Conservation (phyloP, 2,797 vertebrate genomes). For the Myiotriccus ornatus region DNA sequence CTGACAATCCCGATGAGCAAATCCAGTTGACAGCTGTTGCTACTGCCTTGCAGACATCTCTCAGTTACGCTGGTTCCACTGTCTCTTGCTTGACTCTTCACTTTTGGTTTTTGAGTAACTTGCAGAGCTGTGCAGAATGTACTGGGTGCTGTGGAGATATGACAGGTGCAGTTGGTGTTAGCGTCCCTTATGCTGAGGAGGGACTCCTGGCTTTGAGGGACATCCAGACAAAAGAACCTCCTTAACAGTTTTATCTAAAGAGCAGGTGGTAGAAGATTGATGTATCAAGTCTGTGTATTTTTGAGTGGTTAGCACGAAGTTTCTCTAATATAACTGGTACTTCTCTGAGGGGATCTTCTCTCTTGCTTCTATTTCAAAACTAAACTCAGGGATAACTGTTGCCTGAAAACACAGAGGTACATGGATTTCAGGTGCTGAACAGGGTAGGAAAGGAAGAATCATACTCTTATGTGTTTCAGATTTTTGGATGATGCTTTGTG, state of each 20-base stretch:
- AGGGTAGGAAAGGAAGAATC: background rate
- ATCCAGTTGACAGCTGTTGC: constrained; percentile 2
- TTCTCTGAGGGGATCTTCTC: background rate
- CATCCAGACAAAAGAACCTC: background rate
- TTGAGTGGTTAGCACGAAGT: background rate
- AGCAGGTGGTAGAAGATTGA: background rate
- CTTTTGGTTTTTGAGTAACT: background rate
- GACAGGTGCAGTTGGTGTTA: background rate
- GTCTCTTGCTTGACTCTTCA: background rate
- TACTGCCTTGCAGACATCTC: background rate
- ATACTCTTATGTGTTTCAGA: fast-evolving
- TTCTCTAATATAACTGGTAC: background rate
- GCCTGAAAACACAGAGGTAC: background rate
- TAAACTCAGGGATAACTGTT: background rate
- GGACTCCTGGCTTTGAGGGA: background rate
- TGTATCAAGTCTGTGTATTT: background rate
- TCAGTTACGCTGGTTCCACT: background rate
- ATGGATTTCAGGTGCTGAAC: background rate
- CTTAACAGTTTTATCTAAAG: background rate
- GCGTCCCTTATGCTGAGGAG: background rate
- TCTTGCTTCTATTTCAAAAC: background rate
- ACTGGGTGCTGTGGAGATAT: fast-evolving
- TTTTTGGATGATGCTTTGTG: background rate
- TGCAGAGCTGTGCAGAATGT: background rate
- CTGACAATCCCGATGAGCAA: background rate